Base-by-base conservation (phyloP, 2,797 vertebrate species). In the Oreortyx pictus region DNA sequence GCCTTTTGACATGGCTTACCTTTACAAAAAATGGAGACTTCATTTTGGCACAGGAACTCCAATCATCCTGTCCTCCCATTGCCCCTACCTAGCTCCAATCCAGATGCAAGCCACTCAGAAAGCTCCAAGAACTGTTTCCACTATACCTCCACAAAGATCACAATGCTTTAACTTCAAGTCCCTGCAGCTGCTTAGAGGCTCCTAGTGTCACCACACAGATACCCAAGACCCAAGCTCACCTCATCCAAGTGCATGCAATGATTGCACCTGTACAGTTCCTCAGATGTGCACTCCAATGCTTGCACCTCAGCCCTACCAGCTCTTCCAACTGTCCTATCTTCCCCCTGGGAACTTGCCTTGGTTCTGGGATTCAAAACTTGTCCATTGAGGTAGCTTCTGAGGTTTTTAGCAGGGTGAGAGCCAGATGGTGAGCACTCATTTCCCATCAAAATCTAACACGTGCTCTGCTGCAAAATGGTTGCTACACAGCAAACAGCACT, bases 121-220 rank as follows among this genome's bases (percentile, higher is more conserved):
- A n/a, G 9, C 23, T 65, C 25, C 43, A 37, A 3, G 17, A 61
- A 57, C 35, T 52, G 46, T 29, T 70, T 74, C 57, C 39, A 12
- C 15, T 77, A 74, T 39, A 35, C 18, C 33, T 70, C 60, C 52
- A 44, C 14, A 52, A 52, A 44, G 14, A 50, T 9, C 25, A 25
- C 1, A 1, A 23, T 25, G 41, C 47, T 79, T 46, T 35, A 29
- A 25, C 14, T 61, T 66, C 70, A 47, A 64, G 24, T 50, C 43
- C 56, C 9, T 22, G 7, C 43, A 60, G 39, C 8, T 19, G 29
- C 25, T 2, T 2, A 0, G 0, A 56, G 37, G 18, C 29, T 49
- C 8, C 27, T 0, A 0, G 6, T 22, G 11, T 33, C 59, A 33
- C n/a, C n/a, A 8, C 23, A 23, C 16, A 67, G n/a, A 29, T 18